Evolutionary conservation across 2,888 invertebrate genomes (phyloP).

Genomic region (Gymnoscelis rufifasciata): DNA sequence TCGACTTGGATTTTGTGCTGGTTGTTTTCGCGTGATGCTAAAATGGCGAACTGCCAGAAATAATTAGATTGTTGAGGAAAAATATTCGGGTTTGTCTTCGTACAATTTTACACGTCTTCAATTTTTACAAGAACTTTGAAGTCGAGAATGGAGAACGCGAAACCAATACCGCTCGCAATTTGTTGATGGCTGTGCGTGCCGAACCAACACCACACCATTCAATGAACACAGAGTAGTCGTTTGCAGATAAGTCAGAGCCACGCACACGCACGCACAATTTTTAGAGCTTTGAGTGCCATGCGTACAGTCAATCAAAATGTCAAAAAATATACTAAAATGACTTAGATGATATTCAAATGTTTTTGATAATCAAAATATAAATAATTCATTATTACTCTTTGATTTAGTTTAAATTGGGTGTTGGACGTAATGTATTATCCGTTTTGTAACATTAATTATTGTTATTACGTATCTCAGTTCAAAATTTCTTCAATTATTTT

Average conservation of each 20-base stretch:
- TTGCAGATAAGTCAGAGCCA: not conserved
- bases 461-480: too few relatives aligned
- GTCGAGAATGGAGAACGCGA: constrained; percentile 38
- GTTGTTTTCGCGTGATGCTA: constrained; percentile 37
- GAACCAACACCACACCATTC: constrained; percentile 8
- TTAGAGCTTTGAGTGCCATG: not conserved
- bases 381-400: too few relatives aligned
- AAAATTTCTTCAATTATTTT: too few relatives aligned
- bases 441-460: too few relatives aligned
- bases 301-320: too few relatives aligned
- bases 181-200: constrained; percentile 7
- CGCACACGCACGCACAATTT: not conserved
- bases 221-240: constrained; percentile 15
- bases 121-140: constrained; percentile 36
- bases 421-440: too few relatives aligned
- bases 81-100: constrained; percentile 44
- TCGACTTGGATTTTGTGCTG: constrained; percentile 38
- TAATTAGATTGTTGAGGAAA: constrained; percentile 38
- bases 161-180: constrained; percentile 28
- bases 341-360: too few relatives aligned
- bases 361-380: too few relatives aligned
- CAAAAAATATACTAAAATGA: too few relatives aligned
- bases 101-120: constrained; percentile 52
- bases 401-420: too few relatives aligned
- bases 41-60: constrained; percentile 37